Conservation (phyloP, 92 coral and sea anemone species). For the Chrysogorgia sp. region DNA sequence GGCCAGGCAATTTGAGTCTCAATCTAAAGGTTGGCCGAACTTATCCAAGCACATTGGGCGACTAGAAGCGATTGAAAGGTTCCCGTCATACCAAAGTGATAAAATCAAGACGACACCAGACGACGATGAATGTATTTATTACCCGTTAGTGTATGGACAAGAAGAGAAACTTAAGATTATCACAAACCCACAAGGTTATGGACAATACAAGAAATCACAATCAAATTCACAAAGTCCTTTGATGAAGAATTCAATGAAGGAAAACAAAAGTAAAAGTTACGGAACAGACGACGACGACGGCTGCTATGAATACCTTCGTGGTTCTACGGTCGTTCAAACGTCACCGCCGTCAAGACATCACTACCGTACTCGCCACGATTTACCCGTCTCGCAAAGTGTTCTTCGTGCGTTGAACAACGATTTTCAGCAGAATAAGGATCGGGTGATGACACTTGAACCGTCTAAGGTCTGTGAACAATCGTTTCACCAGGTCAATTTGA, state of each 20-base stretch:
- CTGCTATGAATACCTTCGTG: constrained; percentile 10
- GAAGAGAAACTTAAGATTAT: constrained; percentile 34
- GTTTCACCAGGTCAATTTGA: background rate
- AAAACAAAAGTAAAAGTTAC: background rate
- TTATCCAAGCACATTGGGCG: constrained; percentile 37
- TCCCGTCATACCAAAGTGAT: constrained; percentile 5
- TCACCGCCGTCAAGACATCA: constrained; percentile 7
- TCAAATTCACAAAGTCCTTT: background rate
- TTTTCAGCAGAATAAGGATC: constrained; percentile 27
- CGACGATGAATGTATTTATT: constrained; percentile 44
- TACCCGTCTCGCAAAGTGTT: constrained; percentile 26
- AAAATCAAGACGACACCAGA: constrained; percentile 7
- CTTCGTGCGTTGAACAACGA: constrained; percentile 45
- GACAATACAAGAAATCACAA: background rate
- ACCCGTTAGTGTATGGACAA: constrained; percentile 29
- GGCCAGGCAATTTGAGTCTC: constrained; percentile 37
- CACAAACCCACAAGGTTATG: constrained; percentile 22
- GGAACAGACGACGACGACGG: constrained; percentile 37
- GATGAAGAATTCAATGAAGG: background rate
- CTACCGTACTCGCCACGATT: constrained; percentile 7
- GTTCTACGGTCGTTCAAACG: constrained; percentile 33
- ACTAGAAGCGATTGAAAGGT: background rate
- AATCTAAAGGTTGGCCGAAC: constrained; percentile 39
- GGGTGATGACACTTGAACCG: constrained; percentile 51
- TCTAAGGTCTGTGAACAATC: constrained; percentile 4